These are phyloP conservation scores for Dasysyrphus tricinctus DNA, from an alignment of 2,888 invertebrate genomes.

Conservation along the genomic window DNA sequence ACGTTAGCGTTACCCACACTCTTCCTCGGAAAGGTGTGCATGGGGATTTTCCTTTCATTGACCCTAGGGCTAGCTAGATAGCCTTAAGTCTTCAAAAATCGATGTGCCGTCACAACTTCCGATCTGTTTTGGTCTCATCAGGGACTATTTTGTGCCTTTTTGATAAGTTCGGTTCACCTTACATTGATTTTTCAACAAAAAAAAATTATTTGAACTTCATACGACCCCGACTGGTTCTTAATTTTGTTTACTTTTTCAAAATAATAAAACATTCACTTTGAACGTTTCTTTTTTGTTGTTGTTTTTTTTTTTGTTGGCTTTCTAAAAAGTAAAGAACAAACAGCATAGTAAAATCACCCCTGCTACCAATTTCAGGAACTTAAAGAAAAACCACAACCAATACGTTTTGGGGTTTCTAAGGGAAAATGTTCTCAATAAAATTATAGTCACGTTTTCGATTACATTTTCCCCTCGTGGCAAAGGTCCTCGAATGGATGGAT, in stretches of 20 bases:
- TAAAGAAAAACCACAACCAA: slow-evolving; percentile 61
- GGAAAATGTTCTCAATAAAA: slow-evolving; percentile 72
- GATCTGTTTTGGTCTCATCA: no score
- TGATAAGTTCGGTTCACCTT: no score
- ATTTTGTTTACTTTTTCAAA: slow-evolving; percentile 11
- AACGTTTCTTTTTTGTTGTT: slow-evolving; percentile 55
- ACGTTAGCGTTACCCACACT: no score
- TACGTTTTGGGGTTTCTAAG: slow-evolving; percentile 60
- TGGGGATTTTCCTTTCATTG: no score
- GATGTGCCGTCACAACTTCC: no score
- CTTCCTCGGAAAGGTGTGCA: no score
- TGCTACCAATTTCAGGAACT: slow-evolving; percentile 7
- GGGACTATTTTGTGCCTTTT: no score
- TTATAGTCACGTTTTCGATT: slow-evolving; percentile 76
- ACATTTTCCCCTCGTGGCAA: slow-evolving; percentile 53
- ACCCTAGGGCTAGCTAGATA: no score
- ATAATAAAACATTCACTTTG: slow-evolving; percentile 62
- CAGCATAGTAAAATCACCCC: slow-evolving; percentile 37
- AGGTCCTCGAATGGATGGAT: slow-evolving; percentile 14
- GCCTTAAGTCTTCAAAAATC: no score
- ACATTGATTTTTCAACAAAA: no score
- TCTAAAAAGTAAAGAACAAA: slow-evolving; percentile 14
- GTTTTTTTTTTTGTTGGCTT: no score
- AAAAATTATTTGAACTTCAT: background rate
- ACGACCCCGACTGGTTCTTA: background rate